phyloP scores from a whole-genome alignment of 2,797 vertebrate species.

The Rhadinocentrus ornatus region DNA sequence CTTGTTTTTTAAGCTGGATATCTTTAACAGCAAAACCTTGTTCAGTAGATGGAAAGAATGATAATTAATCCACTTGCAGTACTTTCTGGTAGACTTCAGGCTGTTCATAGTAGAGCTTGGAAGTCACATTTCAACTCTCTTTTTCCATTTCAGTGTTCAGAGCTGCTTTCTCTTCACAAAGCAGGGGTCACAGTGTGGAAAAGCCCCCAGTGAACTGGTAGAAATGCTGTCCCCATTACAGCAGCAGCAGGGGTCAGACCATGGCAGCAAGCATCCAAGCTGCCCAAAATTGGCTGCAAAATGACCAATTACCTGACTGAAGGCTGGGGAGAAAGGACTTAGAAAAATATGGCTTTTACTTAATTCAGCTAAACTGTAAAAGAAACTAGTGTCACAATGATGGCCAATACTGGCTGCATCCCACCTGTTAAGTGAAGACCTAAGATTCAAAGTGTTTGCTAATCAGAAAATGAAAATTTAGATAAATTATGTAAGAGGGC shows the following conservation, averaged over 20 bases:
- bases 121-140: slow-evolving; percentile 57
- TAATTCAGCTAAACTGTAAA: slow-evolving; percentile 84
- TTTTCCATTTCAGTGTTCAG: slow-evolving; percentile 46
- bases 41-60: slow-evolving; percentile 9
- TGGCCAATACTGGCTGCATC: slow-evolving; percentile 45
- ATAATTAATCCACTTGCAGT: slow-evolving; percentile 30
- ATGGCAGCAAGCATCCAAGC: slow-evolving; percentile 83
- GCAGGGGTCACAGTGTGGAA: slow-evolving; percentile 72
- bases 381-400: slow-evolving; percentile 76
- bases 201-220: slow-evolving; percentile 76
- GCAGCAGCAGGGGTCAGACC: slow-evolving; percentile 84
- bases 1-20: background rate
- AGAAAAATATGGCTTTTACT: slow-evolving; percentile 82
- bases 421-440: slow-evolving; percentile 56
- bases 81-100: slow-evolving; percentile 31
- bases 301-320: slow-evolving; percentile 86
- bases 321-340: slow-evolving; percentile 73
- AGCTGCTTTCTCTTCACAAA: slow-evolving; percentile 61
- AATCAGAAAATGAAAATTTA: slow-evolving; percentile 62
- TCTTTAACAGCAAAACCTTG: background rate
- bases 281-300: slow-evolving; percentile 85
- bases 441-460: slow-evolving; percentile 55
- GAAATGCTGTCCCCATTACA: slow-evolving; percentile 81
- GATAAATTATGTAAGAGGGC: slow-evolving; percentile 46
- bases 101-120: slow-evolving; percentile 40